These are phyloP conservation scores for Trichopria drosophilae DNA, from an alignment of 2,888 invertebrate species.

Conservation along the genomic window DNA sequence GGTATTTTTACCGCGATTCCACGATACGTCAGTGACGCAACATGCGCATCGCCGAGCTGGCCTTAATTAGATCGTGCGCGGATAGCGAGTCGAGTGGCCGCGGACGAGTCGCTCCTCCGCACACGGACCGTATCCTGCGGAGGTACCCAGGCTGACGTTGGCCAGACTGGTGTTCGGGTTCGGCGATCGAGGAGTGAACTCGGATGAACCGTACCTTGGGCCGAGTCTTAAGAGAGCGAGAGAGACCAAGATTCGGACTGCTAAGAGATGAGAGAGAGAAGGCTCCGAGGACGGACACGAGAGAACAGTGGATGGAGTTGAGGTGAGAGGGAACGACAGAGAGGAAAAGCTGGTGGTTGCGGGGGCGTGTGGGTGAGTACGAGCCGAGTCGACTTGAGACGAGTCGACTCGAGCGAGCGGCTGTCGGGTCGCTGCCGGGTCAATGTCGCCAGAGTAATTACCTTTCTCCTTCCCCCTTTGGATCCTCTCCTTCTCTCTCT, in stretches of 20 bases:
- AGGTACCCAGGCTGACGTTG: constrained; percentile 35
- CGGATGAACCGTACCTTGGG: constrained; percentile 51
- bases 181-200: constrained; percentile 55
- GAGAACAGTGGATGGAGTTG: constrained; percentile 12
- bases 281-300: constrained; percentile 5
- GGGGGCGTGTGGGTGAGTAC: constrained; percentile 35
- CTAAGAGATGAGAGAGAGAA: constrained; percentile 13
- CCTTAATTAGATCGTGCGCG: constrained; percentile 29
- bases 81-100: constrained; percentile 5
- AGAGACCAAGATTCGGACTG: constrained; percentile 18
- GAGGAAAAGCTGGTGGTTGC: constrained; percentile 38
- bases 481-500: constrained; percentile 24
- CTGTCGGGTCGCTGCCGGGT: constrained; percentile 54
- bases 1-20: too few species aligned
- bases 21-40: too few species aligned
- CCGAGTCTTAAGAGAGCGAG: constrained; percentile 18
- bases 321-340: constrained; percentile 22
- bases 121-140: constrained; percentile 12
- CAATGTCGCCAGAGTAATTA: constrained; percentile 57
- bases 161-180: constrained; percentile 45
- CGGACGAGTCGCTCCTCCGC: constrained; percentile 1
- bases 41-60: too few species aligned
- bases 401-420: constrained; percentile 43
- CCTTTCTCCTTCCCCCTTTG: constrained; percentile 38
- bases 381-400: too few species aligned